Conservation (phyloP, 2,113 vertebrate genomes). For the Oxyruncus cristatus region DNA sequence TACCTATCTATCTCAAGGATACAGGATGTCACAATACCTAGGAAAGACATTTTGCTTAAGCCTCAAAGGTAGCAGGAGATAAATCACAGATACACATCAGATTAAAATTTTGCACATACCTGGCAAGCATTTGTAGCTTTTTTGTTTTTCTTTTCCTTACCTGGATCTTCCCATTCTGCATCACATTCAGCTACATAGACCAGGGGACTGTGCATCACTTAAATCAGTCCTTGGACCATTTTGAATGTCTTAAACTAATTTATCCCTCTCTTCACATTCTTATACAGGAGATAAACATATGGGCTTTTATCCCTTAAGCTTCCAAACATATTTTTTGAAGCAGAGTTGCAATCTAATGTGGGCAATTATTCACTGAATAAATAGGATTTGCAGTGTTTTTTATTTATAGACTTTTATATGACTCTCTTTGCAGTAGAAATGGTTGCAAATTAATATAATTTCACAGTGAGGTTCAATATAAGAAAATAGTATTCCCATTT, state of each 20-base stretch:
- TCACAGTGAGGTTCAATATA: neutral
- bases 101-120: neutral
- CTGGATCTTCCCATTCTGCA: neutral
- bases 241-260: neutral
- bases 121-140: neutral
- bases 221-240: neutral
- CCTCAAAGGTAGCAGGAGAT: neutral
- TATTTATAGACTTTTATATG: conserved; percentile 41
- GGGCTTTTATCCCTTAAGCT: conserved; percentile 27
- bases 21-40: neutral
- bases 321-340: conserved; percentile 43
- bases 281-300: conserved; percentile 30
- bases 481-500: neutral
- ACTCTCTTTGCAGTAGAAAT: neutral
- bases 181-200: neutral
- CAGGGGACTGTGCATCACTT: neutral
- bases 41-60: neutral
- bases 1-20: too few relatives aligned
- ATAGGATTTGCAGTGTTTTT: neutral
- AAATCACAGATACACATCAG: neutral
- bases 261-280: conserved; percentile 4
- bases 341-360: conserved; percentile 16
- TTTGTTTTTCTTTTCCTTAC: neutral
- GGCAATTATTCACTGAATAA: conserved; percentile 40
- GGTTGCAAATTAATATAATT: neutral